These are phyloP conservation scores for Artibeus lituratus DNA, from an alignment of 2,797 vertebrate genomes.

Conservation along the genomic window DNA sequence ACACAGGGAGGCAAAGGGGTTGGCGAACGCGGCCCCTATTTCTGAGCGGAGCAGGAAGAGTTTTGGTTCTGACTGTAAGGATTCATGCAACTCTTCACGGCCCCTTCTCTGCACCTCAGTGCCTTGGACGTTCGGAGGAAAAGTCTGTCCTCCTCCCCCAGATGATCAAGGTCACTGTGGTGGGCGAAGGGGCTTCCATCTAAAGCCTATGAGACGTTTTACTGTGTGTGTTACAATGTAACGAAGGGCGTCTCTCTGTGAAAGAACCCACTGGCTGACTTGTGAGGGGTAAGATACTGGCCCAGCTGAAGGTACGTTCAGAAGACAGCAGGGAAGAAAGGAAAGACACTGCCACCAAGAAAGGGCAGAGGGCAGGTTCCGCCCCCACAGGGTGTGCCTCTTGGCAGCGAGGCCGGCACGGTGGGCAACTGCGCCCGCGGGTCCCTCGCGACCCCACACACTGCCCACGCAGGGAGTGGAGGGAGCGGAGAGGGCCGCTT, in stretches of 20 bases:
- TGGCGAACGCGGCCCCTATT: neutral
- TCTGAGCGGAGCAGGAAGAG: neutral
- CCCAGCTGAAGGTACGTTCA: neutral
- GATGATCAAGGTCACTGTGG: no score
- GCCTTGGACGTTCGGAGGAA: neutral
- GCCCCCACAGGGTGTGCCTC: neutral
- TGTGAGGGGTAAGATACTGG: neutral
- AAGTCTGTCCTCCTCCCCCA: no score
- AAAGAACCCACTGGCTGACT: neutral
- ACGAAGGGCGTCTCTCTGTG: neutral
- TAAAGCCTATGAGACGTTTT: neutral
- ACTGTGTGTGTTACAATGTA: fast-evolving
- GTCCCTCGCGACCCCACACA: no score
- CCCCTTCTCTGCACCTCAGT: neutral
- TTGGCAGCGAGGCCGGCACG: fast-evolving
- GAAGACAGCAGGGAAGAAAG: neutral
- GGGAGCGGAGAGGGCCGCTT: fast-evolving
- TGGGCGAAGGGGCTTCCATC: neutral
- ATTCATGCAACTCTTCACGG: neutral
- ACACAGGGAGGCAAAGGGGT: neutral
- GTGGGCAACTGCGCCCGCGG: neutral
- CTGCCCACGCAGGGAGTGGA: neutral
- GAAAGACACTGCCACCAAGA: neutral
- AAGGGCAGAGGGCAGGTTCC: no score
- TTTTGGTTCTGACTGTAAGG: neutral